Evolutionary conservation across 92 coral and sea anemone species (phyloP).

Genomic region (Diadumene lineata): DNA sequence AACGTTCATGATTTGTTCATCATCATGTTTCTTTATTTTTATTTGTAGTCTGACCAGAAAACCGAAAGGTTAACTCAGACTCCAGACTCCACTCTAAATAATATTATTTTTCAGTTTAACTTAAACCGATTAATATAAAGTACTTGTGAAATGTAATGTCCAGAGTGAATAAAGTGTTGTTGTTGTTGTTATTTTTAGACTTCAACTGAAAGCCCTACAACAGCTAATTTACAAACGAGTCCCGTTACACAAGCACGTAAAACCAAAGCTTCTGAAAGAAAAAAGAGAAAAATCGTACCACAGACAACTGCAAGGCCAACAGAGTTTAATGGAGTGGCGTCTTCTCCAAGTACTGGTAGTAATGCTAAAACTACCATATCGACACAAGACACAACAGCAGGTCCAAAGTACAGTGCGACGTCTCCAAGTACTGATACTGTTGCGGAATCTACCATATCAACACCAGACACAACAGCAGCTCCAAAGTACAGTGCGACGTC

Average conservation of each 20-base stretch:
- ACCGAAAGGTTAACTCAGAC: too few relatives aligned
- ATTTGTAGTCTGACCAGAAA: too few relatives aligned
- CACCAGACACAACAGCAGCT: too few relatives aligned
- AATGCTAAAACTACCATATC: not conserved
- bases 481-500: too few relatives aligned
- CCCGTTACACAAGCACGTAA: not conserved
- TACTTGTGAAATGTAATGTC: not conserved
- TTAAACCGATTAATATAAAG: too few relatives aligned
- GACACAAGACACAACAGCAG: not conserved
- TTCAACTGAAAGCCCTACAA: not conserved
- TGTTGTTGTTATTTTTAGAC: not conserved
- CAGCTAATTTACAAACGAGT: not conserved
- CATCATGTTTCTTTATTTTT: too few relatives aligned
- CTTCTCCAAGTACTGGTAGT: not conserved
- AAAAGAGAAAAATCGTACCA: not conserved
- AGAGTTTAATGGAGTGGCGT: not conserved
- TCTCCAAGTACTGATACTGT: conserved; percentile 5
- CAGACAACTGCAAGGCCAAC: not conserved
- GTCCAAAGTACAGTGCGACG: conserved; percentile 1
- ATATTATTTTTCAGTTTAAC: too few relatives aligned
- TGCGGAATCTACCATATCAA: too few relatives aligned
- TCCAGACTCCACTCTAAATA: too few relatives aligned
- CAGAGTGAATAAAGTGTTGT: too few relatives aligned
- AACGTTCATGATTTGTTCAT: too few relatives aligned
- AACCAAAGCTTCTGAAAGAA: not conserved